Base-by-base conservation (phyloP, 2,113 vertebrate genomes). In the Chroicocephalus ridibundus region DNA sequence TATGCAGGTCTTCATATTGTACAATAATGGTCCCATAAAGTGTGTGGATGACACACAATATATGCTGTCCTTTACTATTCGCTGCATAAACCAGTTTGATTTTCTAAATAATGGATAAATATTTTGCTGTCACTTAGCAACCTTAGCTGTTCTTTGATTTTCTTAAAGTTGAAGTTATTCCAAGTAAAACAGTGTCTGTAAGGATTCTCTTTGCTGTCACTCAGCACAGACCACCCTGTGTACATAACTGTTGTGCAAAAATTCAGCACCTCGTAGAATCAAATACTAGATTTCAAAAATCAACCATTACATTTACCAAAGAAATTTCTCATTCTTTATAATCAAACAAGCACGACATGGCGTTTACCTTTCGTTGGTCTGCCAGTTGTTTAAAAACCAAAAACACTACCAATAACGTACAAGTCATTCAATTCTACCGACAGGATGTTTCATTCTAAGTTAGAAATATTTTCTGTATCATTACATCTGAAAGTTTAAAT, bases 111-210 rank as follows among this genome's bases (percentile, higher is more conserved):
- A 76, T 3, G 0, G 52, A 78, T 89, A 95, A 97, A 94, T 97
- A 95, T 93, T 96, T 94, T 97, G 74, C 70, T 95, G 94, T 94
- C 93, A 96, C 93, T 93, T 95, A 95, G 95, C 95, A 96, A 97
- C 87, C 81, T 94, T 34, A 18, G 58, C 57, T 51, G 55, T 75
- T 93, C 54, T 82, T 94, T 86, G 54, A 78, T 75, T 85, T 95
- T 96, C 83, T 86, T 95, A 46, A 82, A 92, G 86, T 66, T 95
- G 57, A 93, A 93, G 82, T 61, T 94, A 88, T 54, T 95, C 82
- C 85, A 93, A 94, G 70, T 69, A 88, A 93, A 94, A 94, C 38
- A 83, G 6, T 32, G 80, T 55, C 68, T 77, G 38, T 34, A 91
- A 79, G 26, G 32, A 85, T 91, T 90, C 92, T 92, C 77, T 77